A percentile compares a stretch with the other conserved stretches of the same genome.
phyloP scores from a whole-genome alignment of 2,888 invertebrate genomes.

The Elysia crispata region DNA sequence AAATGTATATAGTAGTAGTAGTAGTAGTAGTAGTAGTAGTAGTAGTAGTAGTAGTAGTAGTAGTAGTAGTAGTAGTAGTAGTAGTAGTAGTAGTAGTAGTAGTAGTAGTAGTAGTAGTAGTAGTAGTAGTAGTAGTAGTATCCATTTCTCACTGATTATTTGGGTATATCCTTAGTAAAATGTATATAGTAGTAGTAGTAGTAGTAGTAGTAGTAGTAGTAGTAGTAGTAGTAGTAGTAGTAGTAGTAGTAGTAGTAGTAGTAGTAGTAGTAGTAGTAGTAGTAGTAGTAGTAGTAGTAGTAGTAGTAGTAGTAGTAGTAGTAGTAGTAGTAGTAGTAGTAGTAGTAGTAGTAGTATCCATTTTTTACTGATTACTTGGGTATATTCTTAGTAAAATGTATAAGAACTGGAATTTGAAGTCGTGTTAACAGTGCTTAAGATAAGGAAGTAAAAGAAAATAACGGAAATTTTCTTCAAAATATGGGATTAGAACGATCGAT shows the following conservation, averaged over 20 bases:
- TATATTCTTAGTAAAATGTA: not conserved
- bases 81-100: constrained; percentile 32
- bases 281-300: constrained; percentile 27
- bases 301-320: not conserved
- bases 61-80: constrained; percentile 34
- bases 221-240: constrained; percentile 29
- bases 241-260: constrained; percentile 34
- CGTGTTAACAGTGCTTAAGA: no score
- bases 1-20: no score
- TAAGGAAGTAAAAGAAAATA: no score
- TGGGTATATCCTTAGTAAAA: no score
- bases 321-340: constrained; percentile 16
- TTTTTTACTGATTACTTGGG: no score
- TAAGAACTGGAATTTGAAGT: no score
- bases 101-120: constrained; percentile 34
- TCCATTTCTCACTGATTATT: no score
- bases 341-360: no score
- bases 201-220: not conserved
- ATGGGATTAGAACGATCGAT: no score
- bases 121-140: no score
- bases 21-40: not conserved
- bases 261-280: constrained; percentile 31
- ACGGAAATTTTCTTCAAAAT: no score
- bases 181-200: no score
- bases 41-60: constrained; percentile 13